phyloP scores from a whole-genome alignment of 2,888 invertebrate genomes.

The Troilus luridus region DNA sequence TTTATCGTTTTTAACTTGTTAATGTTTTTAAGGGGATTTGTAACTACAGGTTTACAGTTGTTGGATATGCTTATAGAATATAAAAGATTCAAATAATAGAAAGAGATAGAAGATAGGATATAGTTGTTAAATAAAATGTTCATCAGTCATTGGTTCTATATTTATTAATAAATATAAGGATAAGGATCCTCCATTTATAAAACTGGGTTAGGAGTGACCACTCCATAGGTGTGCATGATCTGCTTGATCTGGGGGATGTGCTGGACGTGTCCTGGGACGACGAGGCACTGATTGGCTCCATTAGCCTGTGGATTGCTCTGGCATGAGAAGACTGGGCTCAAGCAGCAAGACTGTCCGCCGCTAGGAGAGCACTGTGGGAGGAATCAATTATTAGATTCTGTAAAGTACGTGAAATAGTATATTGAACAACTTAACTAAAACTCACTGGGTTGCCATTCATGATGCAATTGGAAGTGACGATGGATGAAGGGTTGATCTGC shows the following conservation, averaged over 20 bases:
- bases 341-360: constrained; percentile 57
- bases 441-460: constrained; percentile 56
- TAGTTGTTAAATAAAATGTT: not conserved
- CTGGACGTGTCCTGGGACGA: constrained; percentile 51
- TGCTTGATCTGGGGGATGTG: constrained; percentile 56
- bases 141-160: not conserved
- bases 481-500: constrained; percentile 41
- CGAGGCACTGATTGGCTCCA: constrained; percentile 41
- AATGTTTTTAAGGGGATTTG: too few species aligned
- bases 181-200: not conserved
- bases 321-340: constrained; percentile 57
- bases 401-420: not conserved
- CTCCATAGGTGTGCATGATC: constrained; percentile 47
- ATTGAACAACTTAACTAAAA: not conserved
- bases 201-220: constrained; percentile 51
- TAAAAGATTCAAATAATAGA: too few species aligned
- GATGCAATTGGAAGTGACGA: constrained; percentile 58
- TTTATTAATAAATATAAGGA: not conserved
- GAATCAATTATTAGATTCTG: not conserved
- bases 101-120: too few species aligned
- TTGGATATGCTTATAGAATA: too few species aligned
- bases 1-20: too few species aligned
- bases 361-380: constrained; percentile 39
- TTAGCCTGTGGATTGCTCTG: constrained; percentile 3
- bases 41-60: too few species aligned